Conservation (phyloP, 2,888 invertebrate species). For the Pristionchus exspectatus region DNA sequence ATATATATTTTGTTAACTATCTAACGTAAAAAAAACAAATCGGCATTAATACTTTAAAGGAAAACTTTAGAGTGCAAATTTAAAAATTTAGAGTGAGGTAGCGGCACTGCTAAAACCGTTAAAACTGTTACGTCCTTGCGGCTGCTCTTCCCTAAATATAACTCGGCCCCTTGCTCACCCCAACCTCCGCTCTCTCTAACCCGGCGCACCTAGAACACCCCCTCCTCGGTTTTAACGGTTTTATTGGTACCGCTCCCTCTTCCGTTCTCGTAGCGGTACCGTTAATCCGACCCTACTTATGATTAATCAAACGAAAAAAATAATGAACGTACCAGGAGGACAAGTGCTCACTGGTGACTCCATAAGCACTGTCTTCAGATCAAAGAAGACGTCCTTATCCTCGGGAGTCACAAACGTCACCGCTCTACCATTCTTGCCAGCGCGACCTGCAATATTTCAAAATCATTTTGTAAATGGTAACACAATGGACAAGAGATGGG, state of each 20-base stretch:
- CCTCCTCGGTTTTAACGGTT: too few species aligned
- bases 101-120: too few species aligned
- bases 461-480: not conserved
- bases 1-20: too few species aligned
- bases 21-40: not conserved
- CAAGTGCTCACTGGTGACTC: constrained; percentile 76
- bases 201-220: too few species aligned
- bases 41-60: not conserved
- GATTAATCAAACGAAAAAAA: not conserved
- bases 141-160: too few species aligned
- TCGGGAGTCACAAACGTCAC: constrained; percentile 98
- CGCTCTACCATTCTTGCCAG: constrained; percentile 96
- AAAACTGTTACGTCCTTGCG: not conserved
- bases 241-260: too few species aligned
- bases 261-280: too few species aligned
- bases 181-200: too few species aligned
- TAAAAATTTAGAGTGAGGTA: too few species aligned
- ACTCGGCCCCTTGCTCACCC: too few species aligned
- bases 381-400: constrained; percentile 94
- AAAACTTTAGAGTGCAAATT: not conserved
- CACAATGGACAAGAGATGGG: not conserved
- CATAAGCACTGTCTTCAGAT: constrained; percentile 87
- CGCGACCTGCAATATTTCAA: constrained; percentile 88
- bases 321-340: constrained; percentile 62
- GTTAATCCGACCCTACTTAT: too few species aligned